Percentiles rank a stretch among this genome's conserved stretches.
phyloP scores from a whole-genome alignment of 1,140 invertebrate genomes.

The Scaptomyza graminum region DNA sequence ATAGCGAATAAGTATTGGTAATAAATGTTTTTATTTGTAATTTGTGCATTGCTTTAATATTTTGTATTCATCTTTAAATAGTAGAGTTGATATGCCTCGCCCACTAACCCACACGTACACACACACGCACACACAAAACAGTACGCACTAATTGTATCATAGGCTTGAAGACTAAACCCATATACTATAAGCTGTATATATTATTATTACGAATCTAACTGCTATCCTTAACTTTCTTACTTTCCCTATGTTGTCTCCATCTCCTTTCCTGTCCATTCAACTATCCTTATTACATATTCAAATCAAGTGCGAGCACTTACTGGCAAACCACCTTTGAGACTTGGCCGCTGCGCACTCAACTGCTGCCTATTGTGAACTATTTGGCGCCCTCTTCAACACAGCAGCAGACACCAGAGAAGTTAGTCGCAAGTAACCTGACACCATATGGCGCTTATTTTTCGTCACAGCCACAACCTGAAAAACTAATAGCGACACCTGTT shows the following conservation, averaged over 20 bases:
- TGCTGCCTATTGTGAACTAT: constrained; percentile 26
- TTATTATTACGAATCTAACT: constrained; percentile 54
- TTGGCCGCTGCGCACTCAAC: constrained; percentile 59
- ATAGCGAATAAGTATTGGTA: constrained; percentile 51
- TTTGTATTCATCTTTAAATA: constrained; percentile 9
- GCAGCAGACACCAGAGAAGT: constrained; percentile 7
- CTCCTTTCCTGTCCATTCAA: constrained; percentile 11
- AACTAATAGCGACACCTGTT: neutral
- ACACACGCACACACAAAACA: neutral
- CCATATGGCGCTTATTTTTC: constrained; percentile 44
- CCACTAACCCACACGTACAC: constrained; percentile 10
- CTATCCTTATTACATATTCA: constrained; percentile 23
- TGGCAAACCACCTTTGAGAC: constrained; percentile 71
- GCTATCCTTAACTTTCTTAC: constrained; percentile 27
- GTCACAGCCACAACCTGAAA: constrained; percentile 26
- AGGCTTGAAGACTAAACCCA: constrained; percentile 17
- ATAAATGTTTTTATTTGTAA: constrained; percentile 74
- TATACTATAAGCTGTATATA: constrained; percentile 63
- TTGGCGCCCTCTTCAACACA: constrained; percentile 8
- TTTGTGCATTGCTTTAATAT: constrained; percentile 63
- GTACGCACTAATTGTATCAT: constrained; percentile 33
- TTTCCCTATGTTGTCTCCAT: constrained; percentile 7
- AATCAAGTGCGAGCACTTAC: constrained; percentile 53
- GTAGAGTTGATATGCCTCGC: constrained; percentile 10
- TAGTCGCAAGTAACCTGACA: constrained; percentile 11